Conservation (phyloP, 2,113 vertebrate species). For the Gallinago paraguaiae region DNA sequence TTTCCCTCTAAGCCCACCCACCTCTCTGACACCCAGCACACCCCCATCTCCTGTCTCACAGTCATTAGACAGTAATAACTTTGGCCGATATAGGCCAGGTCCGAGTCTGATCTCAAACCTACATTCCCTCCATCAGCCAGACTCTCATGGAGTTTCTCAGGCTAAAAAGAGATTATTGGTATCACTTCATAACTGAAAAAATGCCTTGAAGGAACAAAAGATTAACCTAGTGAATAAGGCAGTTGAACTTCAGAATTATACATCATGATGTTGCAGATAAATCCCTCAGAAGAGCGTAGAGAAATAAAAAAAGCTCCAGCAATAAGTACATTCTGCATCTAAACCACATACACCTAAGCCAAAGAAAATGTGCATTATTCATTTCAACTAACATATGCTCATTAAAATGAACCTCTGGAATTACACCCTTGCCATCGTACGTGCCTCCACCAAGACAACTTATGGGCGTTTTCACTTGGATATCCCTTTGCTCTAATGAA, state of each 20-base stretch:
- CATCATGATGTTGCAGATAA: neutral
- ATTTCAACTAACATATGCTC: neutral
- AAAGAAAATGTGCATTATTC: neutral
- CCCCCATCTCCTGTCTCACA: neutral
- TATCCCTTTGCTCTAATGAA: neutral
- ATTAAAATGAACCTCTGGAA: neutral
- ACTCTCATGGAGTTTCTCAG: neutral
- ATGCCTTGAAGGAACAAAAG: neutral
- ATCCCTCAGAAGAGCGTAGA: neutral
- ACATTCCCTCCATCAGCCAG: neutral
- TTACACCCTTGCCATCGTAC: neutral
- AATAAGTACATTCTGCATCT: neutral
- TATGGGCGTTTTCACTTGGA: neutral
- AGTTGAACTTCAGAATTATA: neutral
- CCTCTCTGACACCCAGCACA: neutral
- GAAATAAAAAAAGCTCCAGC: neutral
- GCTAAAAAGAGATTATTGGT: neutral
- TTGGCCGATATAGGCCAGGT: accelerated
- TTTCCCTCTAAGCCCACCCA: neutral
- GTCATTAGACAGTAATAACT: neutral
- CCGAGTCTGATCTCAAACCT: neutral
- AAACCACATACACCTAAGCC: neutral
- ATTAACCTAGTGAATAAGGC: neutral
- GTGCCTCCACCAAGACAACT: neutral
- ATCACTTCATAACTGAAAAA: neutral